Evolutionary conservation across 2,888 invertebrate species (phyloP), one percentile per base, ranked within the genome.

Genomic region (Pandemis heparana): DNA sequence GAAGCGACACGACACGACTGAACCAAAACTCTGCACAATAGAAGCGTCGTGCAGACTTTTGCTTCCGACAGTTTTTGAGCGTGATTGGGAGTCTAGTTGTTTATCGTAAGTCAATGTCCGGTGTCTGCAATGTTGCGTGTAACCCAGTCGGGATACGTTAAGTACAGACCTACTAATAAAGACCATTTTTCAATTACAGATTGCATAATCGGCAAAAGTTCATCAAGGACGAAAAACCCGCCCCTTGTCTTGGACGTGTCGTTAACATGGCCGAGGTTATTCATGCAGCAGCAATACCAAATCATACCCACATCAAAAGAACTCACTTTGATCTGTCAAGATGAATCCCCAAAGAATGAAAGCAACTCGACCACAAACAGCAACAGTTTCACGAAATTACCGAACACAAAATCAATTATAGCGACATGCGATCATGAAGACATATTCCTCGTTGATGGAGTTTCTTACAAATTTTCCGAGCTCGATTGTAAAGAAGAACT

Each of bases 401-500:
- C 68, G 10, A 39, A 38, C 12, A 18, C 46, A 59, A 46, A 62
- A 12, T 41, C 64, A 51, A 18, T 69, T 6, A 8, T 23, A 23
- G 73, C 64, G 4, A 69, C 69, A 41, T 73, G 73, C 16, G 73
- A 69, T 14, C 59, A 73, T 16, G 69, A 73, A 59, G 68, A 69
- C 10, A 10, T n/a, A 2, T 73, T 73, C 59, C 9, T 59, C 14
- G 41, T 73, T 16, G 51, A 73, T 5, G 73, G 69, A 6, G 51
- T 32, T 18, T 0, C 41, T 14, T 39, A 48, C 14, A 64, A 69
- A 69, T 16, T 73, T 14, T 64, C 73, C 5, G 69, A 73, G 32
- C 51, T 73, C 6, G 39, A 69, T 39, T 73, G 73, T 59, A 60
- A 59, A 10, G 14, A 39, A 1, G 32, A 6, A 7, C 48, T 73